Base-by-base conservation (phyloP, 2,797 vertebrate genomes). In the Sebastes alutus region DNA sequence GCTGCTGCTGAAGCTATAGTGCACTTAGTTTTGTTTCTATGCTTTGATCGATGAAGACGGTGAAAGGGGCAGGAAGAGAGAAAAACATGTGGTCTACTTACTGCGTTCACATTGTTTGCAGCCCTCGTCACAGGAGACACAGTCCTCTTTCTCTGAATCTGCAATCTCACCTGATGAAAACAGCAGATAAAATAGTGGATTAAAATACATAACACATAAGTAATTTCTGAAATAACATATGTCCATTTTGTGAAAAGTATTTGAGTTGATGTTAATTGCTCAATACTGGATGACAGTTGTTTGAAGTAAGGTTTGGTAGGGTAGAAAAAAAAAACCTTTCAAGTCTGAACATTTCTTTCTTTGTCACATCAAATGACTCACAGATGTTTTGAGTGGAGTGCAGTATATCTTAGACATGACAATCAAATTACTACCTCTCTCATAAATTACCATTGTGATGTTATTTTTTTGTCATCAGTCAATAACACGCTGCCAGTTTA, bases 121-220 rank as follows among this genome's bases (percentile, higher is more conserved):
- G 78, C 97, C 97, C 7, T 97, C 95, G 69, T 97, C 95, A 91
- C 98, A 99, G 25, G 91, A 84, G 46, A 96, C 9, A 22, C 97
- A 99, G 16, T 90, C 93, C 55, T 95, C 95, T 22, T 92, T 82
- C 59, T 95, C 91, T 60, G 84, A 82, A 62, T 96, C 94, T 75
- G 93, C 92, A 65, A 94, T 87, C 91, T 96, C 90, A 90, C 95
- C 98, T 98, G 82, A 52, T 77, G 32, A 90, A 78, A 60, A 59
- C 33, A 87, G 13, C 59, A 55, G 8, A 38, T 35, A 20, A 25
- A 27, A 55, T 0, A 33, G 3, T 22, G 20, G 4, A 52, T 66
- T 22, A 35, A 60, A 56, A 58, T 55, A 4, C 6, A 60, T 5
- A 16, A 27, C 6, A n/a, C 18, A 64, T 0, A 35, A 63, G 6